phyloP scores from a whole-genome alignment of 2,888 invertebrate genomes.

The Sinelater perroti region DNA sequence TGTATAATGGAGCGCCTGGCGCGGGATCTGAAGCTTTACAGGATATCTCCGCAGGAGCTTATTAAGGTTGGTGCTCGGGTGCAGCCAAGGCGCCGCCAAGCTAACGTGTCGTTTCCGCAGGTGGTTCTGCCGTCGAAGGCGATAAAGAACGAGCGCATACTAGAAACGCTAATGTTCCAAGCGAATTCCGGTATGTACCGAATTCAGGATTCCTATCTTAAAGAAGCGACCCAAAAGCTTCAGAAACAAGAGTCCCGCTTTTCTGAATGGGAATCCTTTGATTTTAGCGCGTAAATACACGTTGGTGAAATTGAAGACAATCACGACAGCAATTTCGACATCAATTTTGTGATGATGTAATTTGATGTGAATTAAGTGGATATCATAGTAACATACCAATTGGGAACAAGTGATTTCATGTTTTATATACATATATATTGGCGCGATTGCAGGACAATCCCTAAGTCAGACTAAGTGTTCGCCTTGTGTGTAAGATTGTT shows the following conservation, averaged over 20 bases:
- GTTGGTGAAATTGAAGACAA: constrained; percentile 49
- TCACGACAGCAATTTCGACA: constrained; percentile 45
- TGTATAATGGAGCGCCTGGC: constrained; percentile 93
- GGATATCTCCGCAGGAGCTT: constrained; percentile 91
- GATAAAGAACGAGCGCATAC: constrained; percentile 89
- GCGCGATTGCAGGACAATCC: constrained; percentile 56
- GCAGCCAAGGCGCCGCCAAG: too few species aligned
- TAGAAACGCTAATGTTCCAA: constrained; percentile 93
- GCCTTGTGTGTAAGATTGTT: constrained; percentile 49
- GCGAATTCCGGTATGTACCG: constrained; percentile 93
- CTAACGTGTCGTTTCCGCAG: constrained; percentile 54
- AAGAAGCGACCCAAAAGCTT: constrained; percentile 85
- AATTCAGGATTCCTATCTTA: constrained; percentile 86
- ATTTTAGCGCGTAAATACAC: constrained; percentile 63
- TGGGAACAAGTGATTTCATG: constrained; percentile 53
- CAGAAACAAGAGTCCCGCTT: constrained; percentile 89
- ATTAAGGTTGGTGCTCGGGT: constrained; percentile 71
- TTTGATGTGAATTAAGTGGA: constrained; percentile 39
- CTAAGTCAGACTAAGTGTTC: constrained; percentile 45
- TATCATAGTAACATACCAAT: constrained; percentile 41
- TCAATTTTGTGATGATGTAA: constrained; percentile 38
- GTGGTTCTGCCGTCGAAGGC: constrained; percentile 91
- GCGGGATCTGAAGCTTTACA: constrained; percentile 86
- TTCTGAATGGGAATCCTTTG: constrained; percentile 84
- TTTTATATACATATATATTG: constrained; percentile 41